Evolutionary conservation across 2,113 vertebrate species (phyloP).

Genomic region (Indri indri): DNA sequence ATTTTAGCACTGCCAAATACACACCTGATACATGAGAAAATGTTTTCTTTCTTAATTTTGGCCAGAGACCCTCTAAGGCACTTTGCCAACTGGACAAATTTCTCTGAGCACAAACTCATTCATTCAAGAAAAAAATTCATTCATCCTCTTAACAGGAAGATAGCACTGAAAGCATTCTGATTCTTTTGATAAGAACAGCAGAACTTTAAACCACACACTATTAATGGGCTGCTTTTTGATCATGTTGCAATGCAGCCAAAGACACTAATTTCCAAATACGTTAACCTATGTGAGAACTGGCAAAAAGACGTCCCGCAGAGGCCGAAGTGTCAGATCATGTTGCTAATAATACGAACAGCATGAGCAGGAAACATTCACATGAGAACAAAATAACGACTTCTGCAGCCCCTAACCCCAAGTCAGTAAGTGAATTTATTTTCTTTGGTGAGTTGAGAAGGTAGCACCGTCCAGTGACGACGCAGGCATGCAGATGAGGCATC

Average conservation of each 20-base stretch:
- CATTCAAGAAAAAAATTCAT: neutral
- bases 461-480: neutral
- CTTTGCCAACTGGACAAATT: neutral
- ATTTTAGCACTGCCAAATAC: neutral
- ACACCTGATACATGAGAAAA: neutral
- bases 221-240: neutral
- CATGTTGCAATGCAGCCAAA: neutral
- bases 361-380: neutral
- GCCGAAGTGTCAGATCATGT: neutral
- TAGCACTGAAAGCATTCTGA: neutral
- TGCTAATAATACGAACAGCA: neutral
- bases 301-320: neutral
- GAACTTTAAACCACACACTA: neutral
- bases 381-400: neutral
- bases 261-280: neutral
- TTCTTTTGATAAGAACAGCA: neutral
- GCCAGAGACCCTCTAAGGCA: neutral
- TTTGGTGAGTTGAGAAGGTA: neutral
- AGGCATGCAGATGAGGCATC: neutral
- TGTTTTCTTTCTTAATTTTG: neutral
- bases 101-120: neutral
- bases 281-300: neutral
- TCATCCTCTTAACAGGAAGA: neutral
- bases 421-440: constrained; percentile 20
- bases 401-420: neutral